Evolutionary conservation across 2,113 vertebrate species (phyloP).

Genomic region (Ceuthmochares aereus): DNA sequence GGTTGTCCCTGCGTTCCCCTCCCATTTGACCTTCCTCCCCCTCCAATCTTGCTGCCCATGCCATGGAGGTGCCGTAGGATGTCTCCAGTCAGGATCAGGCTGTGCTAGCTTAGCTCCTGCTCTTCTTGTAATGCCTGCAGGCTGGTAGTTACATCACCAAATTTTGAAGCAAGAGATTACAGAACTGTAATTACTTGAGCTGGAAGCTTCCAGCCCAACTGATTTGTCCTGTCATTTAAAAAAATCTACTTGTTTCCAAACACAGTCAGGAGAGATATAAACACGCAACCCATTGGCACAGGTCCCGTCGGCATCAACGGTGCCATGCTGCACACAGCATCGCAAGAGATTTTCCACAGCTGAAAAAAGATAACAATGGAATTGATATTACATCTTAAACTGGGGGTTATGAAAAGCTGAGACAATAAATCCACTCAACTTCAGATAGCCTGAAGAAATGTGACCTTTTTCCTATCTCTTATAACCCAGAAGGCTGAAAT

Average conservation of each 20-base stretch:
- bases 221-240: not conserved
- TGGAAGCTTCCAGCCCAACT: conserved; percentile 9
- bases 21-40: not conserved
- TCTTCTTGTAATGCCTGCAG: accelerated
- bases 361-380: not conserved
- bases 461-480: not conserved
- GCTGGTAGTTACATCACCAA: not conserved
- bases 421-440: conserved; percentile 7
- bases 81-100: not conserved
- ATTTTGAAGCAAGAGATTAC: not conserved
- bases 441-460: not conserved
- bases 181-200: not conserved
- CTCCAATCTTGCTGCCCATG: accelerated
- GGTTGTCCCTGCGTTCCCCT: no score
- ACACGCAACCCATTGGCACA: not conserved
- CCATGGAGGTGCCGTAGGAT: accelerated
- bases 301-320: accelerated
- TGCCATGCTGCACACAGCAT: not conserved
- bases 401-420: not conserved
- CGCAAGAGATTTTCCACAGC: not conserved
- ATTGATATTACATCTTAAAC: not conserved
- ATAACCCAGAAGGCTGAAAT: not conserved
- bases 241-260: not conserved
- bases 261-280: not conserved
- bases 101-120: not conserved